These are phyloP conservation scores for Coracopsis vasa DNA, from an alignment of 2,113 vertebrate genomes.

Conservation along the genomic window DNA sequence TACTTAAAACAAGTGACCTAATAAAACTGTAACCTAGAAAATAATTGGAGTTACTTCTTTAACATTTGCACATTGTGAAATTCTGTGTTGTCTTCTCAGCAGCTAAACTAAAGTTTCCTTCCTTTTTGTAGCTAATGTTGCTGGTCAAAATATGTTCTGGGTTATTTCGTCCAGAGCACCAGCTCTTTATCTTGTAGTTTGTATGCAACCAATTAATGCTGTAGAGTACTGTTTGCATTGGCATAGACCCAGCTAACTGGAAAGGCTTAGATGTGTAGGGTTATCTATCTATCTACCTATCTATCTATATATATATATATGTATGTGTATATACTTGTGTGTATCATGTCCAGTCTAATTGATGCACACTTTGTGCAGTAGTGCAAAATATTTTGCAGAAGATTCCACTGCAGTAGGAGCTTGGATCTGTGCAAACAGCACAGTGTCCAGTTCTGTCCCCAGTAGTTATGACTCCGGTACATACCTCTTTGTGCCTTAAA, in stretches of 20 bases:
- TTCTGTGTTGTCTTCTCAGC: not conserved
- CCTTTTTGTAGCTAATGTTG: not conserved
- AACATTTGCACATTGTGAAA: not conserved
- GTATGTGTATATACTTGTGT: conserved; percentile 53
- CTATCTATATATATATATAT: not conserved
- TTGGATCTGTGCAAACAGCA: conserved; percentile 31
- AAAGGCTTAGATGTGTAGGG: not conserved
- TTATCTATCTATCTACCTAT: not conserved
- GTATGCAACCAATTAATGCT: not conserved
- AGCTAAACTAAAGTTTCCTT: not conserved
- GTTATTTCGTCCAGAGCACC: not conserved
- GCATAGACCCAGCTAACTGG: not conserved
- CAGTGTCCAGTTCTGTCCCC: conserved; percentile 54
- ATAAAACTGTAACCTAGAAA: not conserved
- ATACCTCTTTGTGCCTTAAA: conserved; percentile 39
- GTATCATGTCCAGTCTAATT: not conserved
- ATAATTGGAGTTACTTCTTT: not conserved
- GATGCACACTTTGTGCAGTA: not conserved
- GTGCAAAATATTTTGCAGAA: not conserved
- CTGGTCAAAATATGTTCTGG: not conserved
- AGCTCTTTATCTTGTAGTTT: not conserved
- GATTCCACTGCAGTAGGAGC: not conserved
- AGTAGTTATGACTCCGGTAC: conserved; percentile 35
- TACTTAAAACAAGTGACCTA: not conserved
- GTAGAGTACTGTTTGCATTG: not conserved